A percentile compares a stretch with the other conserved stretches of the same genome.
phyloP scores from a whole-genome alignment of 2,113 vertebrate species.

The Cryptotis parvus region DNA sequence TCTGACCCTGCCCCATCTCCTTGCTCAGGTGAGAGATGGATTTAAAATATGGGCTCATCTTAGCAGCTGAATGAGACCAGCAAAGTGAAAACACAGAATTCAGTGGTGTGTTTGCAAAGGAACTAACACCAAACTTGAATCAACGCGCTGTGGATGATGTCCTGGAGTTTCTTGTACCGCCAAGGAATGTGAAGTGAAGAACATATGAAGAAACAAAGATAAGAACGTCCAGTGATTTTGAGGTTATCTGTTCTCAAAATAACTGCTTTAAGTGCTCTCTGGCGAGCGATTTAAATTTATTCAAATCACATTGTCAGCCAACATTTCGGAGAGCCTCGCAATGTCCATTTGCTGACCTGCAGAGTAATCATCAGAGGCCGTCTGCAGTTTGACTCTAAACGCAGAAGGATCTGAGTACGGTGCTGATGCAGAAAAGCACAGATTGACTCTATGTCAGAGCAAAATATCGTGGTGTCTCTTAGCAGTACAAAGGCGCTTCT shows the following conservation, averaged over 20 bases:
- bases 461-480: no score
- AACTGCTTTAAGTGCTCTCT: no score
- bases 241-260: background rate
- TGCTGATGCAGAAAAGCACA: no score
- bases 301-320: no score
- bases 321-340: no score
- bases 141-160: background rate
- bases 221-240: background rate
- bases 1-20: constrained; percentile 26
- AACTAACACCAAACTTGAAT: background rate
- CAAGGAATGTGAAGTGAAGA: background rate
- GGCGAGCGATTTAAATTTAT: no score
- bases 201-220: background rate
- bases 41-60: background rate
- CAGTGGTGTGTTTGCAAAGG: background rate
- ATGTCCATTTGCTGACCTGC: no score
- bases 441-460: no score
- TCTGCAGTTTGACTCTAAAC: no score
- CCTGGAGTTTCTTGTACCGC: background rate
- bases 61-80: background rate
- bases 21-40: background rate
- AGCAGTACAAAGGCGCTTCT: no score
- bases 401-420: no score
- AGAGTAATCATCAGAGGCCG: no score
- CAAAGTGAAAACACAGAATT: background rate